Evolutionary conservation across 2,888 invertebrate genomes (phyloP), one percentile per base, ranked within the genome.

Genomic region (Callinectes sapidus): DNA sequence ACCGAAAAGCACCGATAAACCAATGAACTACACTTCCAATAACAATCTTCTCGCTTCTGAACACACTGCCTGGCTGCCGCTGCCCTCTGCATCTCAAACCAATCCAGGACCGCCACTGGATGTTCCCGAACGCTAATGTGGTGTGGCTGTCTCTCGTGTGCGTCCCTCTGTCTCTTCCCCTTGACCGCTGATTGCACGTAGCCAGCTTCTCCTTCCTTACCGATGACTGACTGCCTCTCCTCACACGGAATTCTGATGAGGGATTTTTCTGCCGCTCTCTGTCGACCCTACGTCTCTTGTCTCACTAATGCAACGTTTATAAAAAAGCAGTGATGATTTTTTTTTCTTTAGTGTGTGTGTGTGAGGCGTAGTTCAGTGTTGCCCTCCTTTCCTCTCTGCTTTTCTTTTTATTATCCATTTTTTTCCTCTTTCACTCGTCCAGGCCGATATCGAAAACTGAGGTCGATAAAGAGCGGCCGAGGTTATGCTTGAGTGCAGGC

Each of bases 401-500:
- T 10, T 48, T 6, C 2, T 2, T 61, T 10, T 61, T 61, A 2
- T 23, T 18, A 61, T 61, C 61, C 61, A 23, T 35, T 81, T 35
- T 35, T 35, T 81, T 8, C 35, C n/a, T 16, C 35, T 35, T 81
- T 81, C 18, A 81, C n/a, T 81, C 32, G 81, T 81, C 81, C 35
- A 81, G 35, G 1, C 81, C 81, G 81, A 81, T 81, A 81, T 81
- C 35, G 81, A 81, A 81, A 81, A 81, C 16, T 81, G 81, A 28
- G 81, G 16, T 81, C 81, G 81, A 81, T 81, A 81, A 23, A 13
- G 35, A 35, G 81, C 81, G 35, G 81, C 81, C 35, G 81, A 81
- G 81, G 81, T 81, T 81, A 81, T 81, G 81, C 81, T 81, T 81
- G 81, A 81, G 18, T 81, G 81, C 32, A 16, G 81, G 81, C 81